Evolutionary conservation across 1,140 invertebrate genomes (phyloP).

Genomic region (Tetragonula clypearis): DNA sequence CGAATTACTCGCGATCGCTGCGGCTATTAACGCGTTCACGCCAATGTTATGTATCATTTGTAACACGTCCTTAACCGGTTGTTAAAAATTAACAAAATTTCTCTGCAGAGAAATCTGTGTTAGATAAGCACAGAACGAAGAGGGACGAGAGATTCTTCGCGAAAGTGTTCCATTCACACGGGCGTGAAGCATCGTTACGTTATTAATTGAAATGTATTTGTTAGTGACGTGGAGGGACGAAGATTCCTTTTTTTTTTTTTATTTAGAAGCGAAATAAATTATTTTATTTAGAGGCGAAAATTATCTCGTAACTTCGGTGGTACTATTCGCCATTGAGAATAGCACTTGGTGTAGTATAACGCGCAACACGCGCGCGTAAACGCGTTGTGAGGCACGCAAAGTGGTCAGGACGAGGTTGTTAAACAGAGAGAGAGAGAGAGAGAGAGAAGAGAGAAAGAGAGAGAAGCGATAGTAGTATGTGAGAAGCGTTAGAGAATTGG

Average conservation of each 20-base stretch:
- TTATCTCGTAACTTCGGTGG: slow-evolving; percentile 18
- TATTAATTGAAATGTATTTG: neutral
- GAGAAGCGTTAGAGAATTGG: slow-evolving; percentile 36
- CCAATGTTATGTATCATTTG: neutral
- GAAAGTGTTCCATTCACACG: neutral
- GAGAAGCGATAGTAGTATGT: neutral
- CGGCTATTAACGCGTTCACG: neutral
- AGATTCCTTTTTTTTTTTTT: neutral
- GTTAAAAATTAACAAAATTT: neutral
- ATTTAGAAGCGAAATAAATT: too few species aligned
- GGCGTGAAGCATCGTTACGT: neutral
- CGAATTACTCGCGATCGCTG: neutral
- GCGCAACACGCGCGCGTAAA: neutral
- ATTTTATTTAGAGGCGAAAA: neutral
- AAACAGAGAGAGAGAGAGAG: neutral
- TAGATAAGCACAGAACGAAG: too few species aligned
- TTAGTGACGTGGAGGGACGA: neutral
- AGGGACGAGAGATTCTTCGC: neutral
- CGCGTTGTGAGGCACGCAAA: slow-evolving; percentile 4
- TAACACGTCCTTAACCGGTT: neutral
- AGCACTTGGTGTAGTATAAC: neutral
- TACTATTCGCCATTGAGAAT: slow-evolving; percentile 10
- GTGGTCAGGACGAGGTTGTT: slow-evolving; percentile 27
- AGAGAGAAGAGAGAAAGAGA: neutral
- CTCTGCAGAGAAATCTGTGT: too few species aligned